These are phyloP conservation scores for Morone saxatilis DNA, from an alignment of 2,113 vertebrate genomes.

Conservation along the genomic window DNA sequence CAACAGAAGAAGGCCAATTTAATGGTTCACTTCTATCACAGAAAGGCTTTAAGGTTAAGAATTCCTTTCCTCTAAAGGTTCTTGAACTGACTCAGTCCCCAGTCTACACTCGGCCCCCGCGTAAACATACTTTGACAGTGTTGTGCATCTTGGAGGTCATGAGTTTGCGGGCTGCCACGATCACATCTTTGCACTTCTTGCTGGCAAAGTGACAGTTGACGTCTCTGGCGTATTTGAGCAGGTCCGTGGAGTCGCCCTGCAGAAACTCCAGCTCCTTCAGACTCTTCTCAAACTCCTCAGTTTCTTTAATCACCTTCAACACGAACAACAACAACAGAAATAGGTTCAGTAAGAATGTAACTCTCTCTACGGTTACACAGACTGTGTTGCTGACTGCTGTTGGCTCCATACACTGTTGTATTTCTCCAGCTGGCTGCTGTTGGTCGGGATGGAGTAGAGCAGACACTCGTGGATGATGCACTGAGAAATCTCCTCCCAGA, in stretches of 20 bases:
- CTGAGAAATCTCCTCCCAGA: conserved; percentile 93
- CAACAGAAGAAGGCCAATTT: too few relatives aligned
- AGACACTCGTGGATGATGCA: conserved; percentile 94
- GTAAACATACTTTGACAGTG: conserved; percentile 89
- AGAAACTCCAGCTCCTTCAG: conserved; percentile 91
- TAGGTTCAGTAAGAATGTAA: not conserved
- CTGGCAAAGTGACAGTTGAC: conserved; percentile 96
- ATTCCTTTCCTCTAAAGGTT: too few relatives aligned
- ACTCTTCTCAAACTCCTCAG: conserved; percentile 91
- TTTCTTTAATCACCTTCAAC: conserved; percentile 92
- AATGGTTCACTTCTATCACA: too few relatives aligned
- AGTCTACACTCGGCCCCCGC: not conserved
- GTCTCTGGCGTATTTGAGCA: conserved; percentile 93
- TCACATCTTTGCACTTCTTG: conserved; percentile 97
- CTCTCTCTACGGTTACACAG: not conserved
- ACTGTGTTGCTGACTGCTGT: not conserved
- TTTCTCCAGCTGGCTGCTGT: conserved; percentile 92
- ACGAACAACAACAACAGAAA: not conserved
- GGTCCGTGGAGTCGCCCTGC: conserved; percentile 88
- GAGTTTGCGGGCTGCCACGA: conserved; percentile 92
- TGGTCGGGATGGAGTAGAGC: conserved; percentile 92
- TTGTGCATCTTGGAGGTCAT: conserved; percentile 99
- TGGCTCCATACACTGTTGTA: conserved; percentile 88
- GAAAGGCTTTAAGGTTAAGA: too few relatives aligned
- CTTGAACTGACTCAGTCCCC: not conserved